Conservation (phyloP, 1,140 invertebrate species). For the Pachypeltis micranthus region DNA sequence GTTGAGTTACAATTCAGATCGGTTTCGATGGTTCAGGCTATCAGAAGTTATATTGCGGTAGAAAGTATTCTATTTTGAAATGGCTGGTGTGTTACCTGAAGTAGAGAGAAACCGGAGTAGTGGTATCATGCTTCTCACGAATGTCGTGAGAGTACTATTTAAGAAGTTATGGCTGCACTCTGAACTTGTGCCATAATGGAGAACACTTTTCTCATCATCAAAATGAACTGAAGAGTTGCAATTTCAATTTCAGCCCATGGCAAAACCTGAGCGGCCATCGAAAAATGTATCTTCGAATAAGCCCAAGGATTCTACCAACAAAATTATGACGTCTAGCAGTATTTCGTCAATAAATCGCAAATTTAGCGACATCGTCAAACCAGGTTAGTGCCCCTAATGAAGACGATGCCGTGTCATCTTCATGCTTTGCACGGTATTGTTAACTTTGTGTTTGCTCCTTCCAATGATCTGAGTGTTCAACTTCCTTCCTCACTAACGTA, state of each 20-base stretch:
- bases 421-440: too few relatives aligned
- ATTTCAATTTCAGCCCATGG: constrained; percentile 4
- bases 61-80: too few relatives aligned
- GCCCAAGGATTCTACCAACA: constrained; percentile 27
- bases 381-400: constrained; percentile 15
- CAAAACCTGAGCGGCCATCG: constrained; percentile 25
- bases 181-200: background rate
- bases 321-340: constrained; percentile 19
- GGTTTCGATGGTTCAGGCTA: too few relatives aligned
- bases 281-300: constrained; percentile 20
- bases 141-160: background rate
- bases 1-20: too few relatives aligned
- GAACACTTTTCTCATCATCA: background rate
- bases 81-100: background rate
- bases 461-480: too few relatives aligned
- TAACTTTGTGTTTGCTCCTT: too few relatives aligned
- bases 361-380: constrained; percentile 15
- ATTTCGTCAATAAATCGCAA: constrained; percentile 17
- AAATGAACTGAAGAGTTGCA: background rate
- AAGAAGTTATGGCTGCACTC: background rate
- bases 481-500: too few relatives aligned
- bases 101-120: too few relatives aligned
- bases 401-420: too few relatives aligned
- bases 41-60: too few relatives aligned
- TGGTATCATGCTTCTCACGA: too few relatives aligned